Evolutionary conservation across 2,888 invertebrate species (phyloP).

Genomic region (Anagyrus pseudococci): DNA sequence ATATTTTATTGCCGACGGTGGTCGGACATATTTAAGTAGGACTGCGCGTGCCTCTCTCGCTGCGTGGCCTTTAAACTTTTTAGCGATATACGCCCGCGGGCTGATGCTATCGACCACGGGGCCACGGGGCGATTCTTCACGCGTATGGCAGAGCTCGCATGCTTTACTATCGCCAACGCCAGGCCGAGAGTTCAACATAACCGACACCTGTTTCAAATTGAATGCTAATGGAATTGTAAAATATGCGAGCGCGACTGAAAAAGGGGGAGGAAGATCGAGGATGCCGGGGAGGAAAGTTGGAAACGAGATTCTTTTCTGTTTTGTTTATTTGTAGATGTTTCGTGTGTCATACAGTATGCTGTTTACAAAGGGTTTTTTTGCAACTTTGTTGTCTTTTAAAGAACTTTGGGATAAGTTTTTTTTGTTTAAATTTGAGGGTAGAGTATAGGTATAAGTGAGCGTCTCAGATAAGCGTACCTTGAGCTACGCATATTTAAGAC

Average conservation of each 20-base stretch:
- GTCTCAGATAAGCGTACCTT: too few species aligned
- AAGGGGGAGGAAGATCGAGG: neutral
- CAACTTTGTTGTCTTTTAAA: too few species aligned
- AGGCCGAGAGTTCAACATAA: too few species aligned
- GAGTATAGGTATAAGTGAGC: too few species aligned
- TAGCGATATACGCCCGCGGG: neutral
- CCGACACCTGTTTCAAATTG: neutral
- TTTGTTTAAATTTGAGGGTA: too few species aligned
- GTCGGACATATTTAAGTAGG: conserved; percentile 58
- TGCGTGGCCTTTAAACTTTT: conserved; percentile 24
- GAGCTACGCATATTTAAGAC: too few species aligned
- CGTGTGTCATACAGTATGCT: too few species aligned
- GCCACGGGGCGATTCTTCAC: conserved; percentile 18
- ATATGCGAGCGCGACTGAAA: neutral
- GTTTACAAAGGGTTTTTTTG: too few species aligned
- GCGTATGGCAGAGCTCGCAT: conserved; percentile 11
- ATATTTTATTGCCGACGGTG: conserved; percentile 59
- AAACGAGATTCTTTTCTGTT: too few species aligned
- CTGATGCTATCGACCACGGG: neutral
- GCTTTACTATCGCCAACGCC: neutral
- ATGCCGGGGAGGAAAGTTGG: too few species aligned
- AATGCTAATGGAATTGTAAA: neutral
- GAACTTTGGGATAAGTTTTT: too few species aligned
- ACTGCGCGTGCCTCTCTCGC: conserved; percentile 39
- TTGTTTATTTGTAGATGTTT: too few species aligned